A percentile compares a stretch with the other conserved stretches of the same genome.
phyloP scores from a whole-genome alignment of 2,113 vertebrate species.

The Ciconia stormi region DNA sequence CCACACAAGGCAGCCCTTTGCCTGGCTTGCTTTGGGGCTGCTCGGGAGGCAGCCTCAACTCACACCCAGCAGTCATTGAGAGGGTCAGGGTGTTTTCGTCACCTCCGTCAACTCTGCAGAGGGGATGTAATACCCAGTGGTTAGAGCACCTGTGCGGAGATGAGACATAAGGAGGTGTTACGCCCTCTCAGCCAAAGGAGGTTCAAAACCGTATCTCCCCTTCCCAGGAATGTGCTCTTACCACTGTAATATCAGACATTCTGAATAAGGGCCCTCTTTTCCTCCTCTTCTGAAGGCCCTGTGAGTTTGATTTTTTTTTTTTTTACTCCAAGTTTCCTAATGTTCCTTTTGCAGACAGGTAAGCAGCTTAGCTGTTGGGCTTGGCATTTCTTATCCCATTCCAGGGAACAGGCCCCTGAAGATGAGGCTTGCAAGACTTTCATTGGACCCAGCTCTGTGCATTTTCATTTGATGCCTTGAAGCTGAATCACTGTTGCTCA shows the following conservation, averaged over 20 bases:
- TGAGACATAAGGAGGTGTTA: not conserved
- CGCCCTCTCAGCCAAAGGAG: not conserved
- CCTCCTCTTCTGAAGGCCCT: not conserved
- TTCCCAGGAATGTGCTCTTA: not conserved
- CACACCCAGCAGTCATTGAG: not conserved
- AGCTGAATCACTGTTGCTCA: not conserved
- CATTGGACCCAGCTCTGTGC: not conserved
- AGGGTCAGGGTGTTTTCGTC: not conserved
- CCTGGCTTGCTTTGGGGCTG: not conserved
- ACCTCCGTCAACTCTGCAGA: not conserved
- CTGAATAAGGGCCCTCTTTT: not conserved
- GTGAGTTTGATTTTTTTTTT: not conserved
- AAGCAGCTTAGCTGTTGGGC: not conserved
- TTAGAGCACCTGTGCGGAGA: not conserved
- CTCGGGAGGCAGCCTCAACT: not conserved
- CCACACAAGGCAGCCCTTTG: rapidly evolving
- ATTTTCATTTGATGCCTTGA: not conserved
- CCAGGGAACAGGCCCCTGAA: not conserved
- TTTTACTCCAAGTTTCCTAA: not conserved
- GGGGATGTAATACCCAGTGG: not conserved
- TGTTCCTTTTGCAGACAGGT: not conserved
- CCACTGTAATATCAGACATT: not conserved
- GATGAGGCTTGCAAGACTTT: not conserved
- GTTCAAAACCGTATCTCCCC: not conserved
- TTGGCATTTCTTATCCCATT: not conserved